Evolutionary conservation across 2,113 vertebrate species (phyloP), one percentile per base, ranked within the genome.

Genomic region (Rafetus swinhoei): DNA sequence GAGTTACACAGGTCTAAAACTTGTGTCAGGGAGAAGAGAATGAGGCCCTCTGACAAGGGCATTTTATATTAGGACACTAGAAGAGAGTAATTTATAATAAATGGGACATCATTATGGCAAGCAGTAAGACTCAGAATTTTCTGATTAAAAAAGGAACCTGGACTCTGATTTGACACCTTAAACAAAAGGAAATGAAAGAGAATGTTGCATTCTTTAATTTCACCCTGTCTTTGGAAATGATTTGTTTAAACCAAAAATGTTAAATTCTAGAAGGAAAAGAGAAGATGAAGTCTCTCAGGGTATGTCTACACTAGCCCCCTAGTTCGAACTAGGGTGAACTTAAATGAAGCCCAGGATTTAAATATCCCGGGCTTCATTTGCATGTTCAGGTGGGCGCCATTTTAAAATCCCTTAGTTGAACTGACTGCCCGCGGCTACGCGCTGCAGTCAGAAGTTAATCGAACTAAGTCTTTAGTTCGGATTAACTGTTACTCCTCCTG

Each of bases 181-280:
- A 59, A 89, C 83, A 93, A 87, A 94, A 92, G 39, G 29, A 86
- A 86, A 86, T 88, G 21, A 69, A 90, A 82, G 54, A 89, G 45
- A 85, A 72, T 18, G 27, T 22, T 84, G 76, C 25, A 32, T 81
- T 88, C 6, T 57, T 79, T 87, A 92, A 45, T 7, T 83, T 6
- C 32, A 35, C 22, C 21, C 82, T 85, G 25, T 50, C 32, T 79
- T 90, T 85, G 74, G 45, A 57, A 35, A 62, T 7, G 13, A 81
- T 90, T 84, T 92, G 54, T 82, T 82, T 90, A 65, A 93, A 54
- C 27, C 57, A 79, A 82, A 96, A 60, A 35, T 84, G 16, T 56
- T 88, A 89, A 79, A 96, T 86, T 90, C 35, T 62, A 35, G 74
- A 87, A 91, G 54, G 15, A 88, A 85, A 84, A 7, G 22, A 62